Evolutionary conservation across 2,888 invertebrate genomes (phyloP).

Genomic region (Subacronicta megacephala): DNA sequence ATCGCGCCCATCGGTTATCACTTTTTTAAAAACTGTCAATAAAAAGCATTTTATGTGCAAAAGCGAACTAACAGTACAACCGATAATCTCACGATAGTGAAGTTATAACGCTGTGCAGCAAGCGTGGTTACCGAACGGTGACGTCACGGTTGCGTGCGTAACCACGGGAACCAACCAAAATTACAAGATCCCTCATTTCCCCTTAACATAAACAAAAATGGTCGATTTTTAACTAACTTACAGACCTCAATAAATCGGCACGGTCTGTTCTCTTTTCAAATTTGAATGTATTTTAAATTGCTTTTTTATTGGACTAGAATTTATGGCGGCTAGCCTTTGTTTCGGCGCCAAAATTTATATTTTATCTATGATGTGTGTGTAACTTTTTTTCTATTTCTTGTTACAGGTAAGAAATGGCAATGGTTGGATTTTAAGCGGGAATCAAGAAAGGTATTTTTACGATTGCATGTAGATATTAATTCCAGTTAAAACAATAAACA

Average conservation of each 20-base stretch:
- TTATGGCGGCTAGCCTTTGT: slow-evolving; percentile 78
- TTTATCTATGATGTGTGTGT: slow-evolving; percentile 66
- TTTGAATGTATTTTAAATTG: slow-evolving; percentile 86
- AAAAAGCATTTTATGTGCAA: slow-evolving; percentile 57
- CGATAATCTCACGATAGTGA: slow-evolving; percentile 72
- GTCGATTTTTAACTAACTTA: slow-evolving; percentile 44
- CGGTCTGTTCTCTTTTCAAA: slow-evolving; percentile 75
- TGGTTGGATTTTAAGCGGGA: slow-evolving; percentile 27
- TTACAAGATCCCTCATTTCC: slow-evolving; percentile 58
- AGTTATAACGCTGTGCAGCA: slow-evolving; percentile 72
- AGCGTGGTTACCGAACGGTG: slow-evolving; percentile 85
- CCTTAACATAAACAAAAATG: slow-evolving; percentile 55
- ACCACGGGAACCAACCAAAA: slow-evolving; percentile 59
- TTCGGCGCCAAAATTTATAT: slow-evolving; percentile 80
- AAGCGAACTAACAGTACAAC: slow-evolving; percentile 64
- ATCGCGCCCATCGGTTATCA: slow-evolving; percentile 23
- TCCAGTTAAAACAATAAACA: slow-evolving; percentile 12
- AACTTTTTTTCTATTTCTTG: slow-evolving; percentile 54
- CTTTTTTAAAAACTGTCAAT: slow-evolving; percentile 39
- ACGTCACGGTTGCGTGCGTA: slow-evolving; percentile 82
- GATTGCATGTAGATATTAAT: slow-evolving; percentile 48
- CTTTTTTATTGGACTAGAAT: slow-evolving; percentile 87
- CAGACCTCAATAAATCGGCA: slow-evolving; percentile 62
- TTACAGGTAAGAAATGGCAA: slow-evolving; percentile 55
- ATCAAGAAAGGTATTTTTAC: slow-evolving; percentile 49